Conservation (phyloP, 2,888 invertebrate species). For the Lasioglossum villosulum region DNA sequence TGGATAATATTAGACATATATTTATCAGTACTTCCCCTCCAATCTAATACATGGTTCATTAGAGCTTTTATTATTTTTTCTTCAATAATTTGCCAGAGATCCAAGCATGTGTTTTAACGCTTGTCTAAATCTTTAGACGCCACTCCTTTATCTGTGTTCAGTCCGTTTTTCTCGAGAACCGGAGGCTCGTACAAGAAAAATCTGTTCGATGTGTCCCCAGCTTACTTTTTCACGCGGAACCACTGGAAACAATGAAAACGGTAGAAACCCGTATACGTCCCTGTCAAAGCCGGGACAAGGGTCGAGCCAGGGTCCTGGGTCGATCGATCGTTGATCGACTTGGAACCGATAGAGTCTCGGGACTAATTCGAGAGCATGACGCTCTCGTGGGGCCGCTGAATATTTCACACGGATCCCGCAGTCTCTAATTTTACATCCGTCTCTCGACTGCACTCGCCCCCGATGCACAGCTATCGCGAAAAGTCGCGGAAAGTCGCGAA, state of each 20-base stretch:
- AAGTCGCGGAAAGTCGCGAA: neutral
- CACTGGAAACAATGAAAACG: neutral
- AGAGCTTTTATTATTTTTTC: too few species aligned
- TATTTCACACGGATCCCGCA: conserved; percentile 5
- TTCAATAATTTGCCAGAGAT: too few species aligned
- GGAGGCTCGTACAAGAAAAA: neutral
- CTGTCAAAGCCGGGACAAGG: neutral
- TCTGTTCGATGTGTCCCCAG: neutral
- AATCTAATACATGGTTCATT: too few species aligned
- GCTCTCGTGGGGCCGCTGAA: conserved; percentile 16
- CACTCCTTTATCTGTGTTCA: neutral
- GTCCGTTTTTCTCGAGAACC: neutral
- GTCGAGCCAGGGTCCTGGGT: conserved; percentile 8
- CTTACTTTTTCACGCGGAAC: neutral
- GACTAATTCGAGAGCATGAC: conserved; percentile 11
- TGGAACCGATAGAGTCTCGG: neutral
- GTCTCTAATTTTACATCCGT: conserved; percentile 16
- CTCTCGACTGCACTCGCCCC: neutral
- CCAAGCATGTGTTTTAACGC: too few species aligned
- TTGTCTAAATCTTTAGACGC: too few species aligned
- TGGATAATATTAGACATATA: too few species aligned
- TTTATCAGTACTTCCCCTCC: too few species aligned
- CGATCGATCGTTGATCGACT: conserved; percentile 19
- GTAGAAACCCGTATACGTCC: neutral
- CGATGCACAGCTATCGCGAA: neutral